Evolutionary conservation across 2,888 invertebrate species (phyloP).

Genomic region (Cheilosia soror): DNA sequence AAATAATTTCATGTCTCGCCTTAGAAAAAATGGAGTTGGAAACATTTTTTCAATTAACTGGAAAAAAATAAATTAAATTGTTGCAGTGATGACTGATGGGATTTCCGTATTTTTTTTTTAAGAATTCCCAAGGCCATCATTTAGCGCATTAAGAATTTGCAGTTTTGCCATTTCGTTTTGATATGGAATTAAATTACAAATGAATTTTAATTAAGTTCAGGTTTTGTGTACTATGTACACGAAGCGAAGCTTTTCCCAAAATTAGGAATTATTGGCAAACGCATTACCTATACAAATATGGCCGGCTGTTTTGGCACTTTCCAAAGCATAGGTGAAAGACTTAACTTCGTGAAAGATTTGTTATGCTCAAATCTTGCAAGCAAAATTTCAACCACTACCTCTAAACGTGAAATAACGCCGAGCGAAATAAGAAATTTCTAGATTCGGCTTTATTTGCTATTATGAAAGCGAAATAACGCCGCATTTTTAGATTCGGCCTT

Average conservation of each 20-base stretch:
- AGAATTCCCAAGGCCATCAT: slow-evolving; percentile 33
- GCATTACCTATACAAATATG: no score
- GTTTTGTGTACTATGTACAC: background rate
- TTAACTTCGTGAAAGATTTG: no score
- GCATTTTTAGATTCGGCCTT: no score
- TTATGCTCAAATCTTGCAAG: no score
- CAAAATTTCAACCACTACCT: no score
- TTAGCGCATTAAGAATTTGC: slow-evolving; percentile 38
- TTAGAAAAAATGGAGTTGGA: background rate
- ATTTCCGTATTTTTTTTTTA: slow-evolving; percentile 25
- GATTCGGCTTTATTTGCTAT: no score
- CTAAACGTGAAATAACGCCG: no score
- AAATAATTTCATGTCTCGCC: slow-evolving; percentile 19
- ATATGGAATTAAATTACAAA: slow-evolving; percentile 40
- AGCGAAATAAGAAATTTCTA: no score
- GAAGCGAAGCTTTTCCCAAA: background rate
- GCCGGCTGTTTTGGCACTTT: no score
- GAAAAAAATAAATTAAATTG: slow-evolving; percentile 44
- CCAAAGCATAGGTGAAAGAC: no score
- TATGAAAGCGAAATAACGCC: no score
- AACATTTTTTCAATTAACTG: slow-evolving; percentile 36
- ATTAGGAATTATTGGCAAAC: background rate
- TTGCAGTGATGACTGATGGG: slow-evolving; percentile 37
- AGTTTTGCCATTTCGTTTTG: slow-evolving; percentile 39
- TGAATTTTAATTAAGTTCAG: slow-evolving; percentile 41